A percentile compares a stretch with the other conserved stretches of the same genome.
Conservation (phyloP, 2,888 invertebrate genomes). For the Microdon myrmicae region DNA sequence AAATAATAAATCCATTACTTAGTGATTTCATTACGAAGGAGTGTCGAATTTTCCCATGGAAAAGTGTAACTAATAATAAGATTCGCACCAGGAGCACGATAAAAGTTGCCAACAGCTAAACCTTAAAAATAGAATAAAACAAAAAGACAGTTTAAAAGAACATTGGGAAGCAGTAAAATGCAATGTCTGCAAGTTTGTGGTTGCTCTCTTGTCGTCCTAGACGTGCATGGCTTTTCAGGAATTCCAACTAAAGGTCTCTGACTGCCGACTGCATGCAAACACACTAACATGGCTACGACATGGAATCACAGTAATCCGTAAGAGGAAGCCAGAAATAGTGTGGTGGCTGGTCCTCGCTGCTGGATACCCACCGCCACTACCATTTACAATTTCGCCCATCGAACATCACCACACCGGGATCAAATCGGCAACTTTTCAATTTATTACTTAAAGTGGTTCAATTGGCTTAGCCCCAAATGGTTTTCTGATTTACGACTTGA, state of each 20-base stretch:
- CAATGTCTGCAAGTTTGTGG: conserved; percentile 19
- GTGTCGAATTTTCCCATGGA: no score
- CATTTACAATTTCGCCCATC: conserved; percentile 28
- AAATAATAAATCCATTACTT: no score
- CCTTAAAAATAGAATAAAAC: no score
- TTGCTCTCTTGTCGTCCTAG: conserved; percentile 14
- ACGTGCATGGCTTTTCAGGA: conserved; percentile 12
- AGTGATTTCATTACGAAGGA: no score
- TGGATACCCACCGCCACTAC: not conserved
- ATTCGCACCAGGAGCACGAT: no score
- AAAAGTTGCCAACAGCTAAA: no score
- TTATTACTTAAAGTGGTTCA: conserved; percentile 61
- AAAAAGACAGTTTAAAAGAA: no score
- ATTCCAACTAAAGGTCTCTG: conserved; percentile 4
- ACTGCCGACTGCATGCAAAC: not conserved
- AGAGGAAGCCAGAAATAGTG: conserved; percentile 29
- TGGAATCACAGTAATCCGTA: conserved; percentile 36
- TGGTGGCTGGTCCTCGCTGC: conserved; percentile 24
- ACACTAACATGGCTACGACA: conserved; percentile 34
- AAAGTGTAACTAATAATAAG: no score
- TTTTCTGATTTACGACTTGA: conserved; percentile 62
- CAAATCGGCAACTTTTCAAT: conserved; percentile 60
- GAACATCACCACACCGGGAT: conserved; percentile 50
- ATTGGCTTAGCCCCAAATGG: conserved; percentile 59
- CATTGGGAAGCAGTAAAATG: no score